phyloP scores from a whole-genome alignment of 2,113 vertebrate genomes.

The Melanerpes aurifrons region DNA sequence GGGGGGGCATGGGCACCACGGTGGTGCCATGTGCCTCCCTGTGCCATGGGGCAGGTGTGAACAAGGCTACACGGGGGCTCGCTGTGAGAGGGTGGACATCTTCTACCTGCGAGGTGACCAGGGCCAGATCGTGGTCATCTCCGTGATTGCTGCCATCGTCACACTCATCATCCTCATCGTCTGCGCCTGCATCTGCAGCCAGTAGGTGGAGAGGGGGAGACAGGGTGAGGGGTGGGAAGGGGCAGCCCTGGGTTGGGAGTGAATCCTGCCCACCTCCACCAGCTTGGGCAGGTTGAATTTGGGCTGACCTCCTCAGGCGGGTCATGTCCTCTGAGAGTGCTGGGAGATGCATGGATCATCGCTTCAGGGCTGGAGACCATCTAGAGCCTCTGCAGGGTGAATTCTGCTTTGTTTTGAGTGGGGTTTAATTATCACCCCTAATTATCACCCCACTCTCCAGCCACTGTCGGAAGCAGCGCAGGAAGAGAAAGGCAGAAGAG shows the following conservation, averaged over 20 bases:
- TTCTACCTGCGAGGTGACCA: conserved; percentile 57
- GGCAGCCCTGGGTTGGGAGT: rapidly evolving
- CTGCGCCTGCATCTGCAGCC: conserved; percentile 43
- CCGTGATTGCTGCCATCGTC: conserved; percentile 9
- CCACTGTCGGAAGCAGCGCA: conserved; percentile 47
- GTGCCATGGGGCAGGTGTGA: conserved; percentile 10
- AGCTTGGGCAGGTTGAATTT: too few species aligned
- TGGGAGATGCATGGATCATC: neutral
- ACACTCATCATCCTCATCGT: conserved; percentile 16
- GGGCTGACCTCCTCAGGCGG: neutral
- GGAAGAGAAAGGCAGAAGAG: conserved; percentile 57
- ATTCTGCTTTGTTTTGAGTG: neutral
- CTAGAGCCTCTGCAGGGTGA: too few species aligned
- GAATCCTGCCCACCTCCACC: rapidly evolving
- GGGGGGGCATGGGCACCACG: rapidly evolving
- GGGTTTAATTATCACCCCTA: neutral
- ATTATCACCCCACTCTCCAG: neutral
- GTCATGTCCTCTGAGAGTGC: neutral
- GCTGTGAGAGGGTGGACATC: conserved; percentile 57
- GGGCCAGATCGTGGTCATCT: conserved; percentile 60
- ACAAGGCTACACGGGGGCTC: conserved; percentile 51
- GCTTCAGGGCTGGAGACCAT: neutral
- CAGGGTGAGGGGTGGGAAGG: neutral
- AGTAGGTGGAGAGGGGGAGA: neutral
- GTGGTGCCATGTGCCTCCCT: rapidly evolving